Evolutionary conservation across 2,888 invertebrate genomes (phyloP), one percentile per base, ranked within the genome.

Genomic region (Aphidoletes aphidimyza): DNA sequence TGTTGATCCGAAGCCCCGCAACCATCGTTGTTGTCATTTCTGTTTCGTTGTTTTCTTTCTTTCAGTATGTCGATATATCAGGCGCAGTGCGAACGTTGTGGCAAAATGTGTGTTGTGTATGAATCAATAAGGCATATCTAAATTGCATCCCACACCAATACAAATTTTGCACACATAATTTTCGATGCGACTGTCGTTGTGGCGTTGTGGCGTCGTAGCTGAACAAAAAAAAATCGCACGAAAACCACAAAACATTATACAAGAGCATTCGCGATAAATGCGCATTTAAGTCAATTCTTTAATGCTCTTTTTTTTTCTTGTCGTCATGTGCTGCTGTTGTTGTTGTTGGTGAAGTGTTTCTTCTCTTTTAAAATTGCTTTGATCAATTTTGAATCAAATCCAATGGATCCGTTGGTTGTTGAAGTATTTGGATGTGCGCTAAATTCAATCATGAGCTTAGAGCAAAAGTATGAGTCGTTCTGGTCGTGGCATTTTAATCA

Each of bases 391-490:
- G 17, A 47, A 17, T 2, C 47, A 47, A 47, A 47, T 47, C 47
- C 47, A 47, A 11, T 47, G 2, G 47, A 17, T 11, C 47, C 3
- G 17, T 17, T 47, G 47, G 47, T 47, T 47, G 11, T 17, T 47
- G 8, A 22, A 17, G 54, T n/a, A 26, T 26, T 22, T 22, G 3
- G 22, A 54, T 54, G 2, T 54, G 22, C n/a, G 22, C 54, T n/a
- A 8, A n/a, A 26, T 3, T 22, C 54, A 26, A 54, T 54, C 54
- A 26, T 54, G 6, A 8, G 49, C 3, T 49, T 49, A n/a, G n/a
- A n/a, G n/a, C n/a, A n/a, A n/a, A n/a, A n/a, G n/a, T n/a, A n/a
- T 49, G 49, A 22, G 54, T 54, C 26, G 54, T 54, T 54, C 54
- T 54, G 22, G 54, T 11, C 26, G 22, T 54, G 54, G 22, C 3